Base-by-base conservation (phyloP, 2,888 invertebrate genomes). In the Epinotia brunnichana region DNA sequence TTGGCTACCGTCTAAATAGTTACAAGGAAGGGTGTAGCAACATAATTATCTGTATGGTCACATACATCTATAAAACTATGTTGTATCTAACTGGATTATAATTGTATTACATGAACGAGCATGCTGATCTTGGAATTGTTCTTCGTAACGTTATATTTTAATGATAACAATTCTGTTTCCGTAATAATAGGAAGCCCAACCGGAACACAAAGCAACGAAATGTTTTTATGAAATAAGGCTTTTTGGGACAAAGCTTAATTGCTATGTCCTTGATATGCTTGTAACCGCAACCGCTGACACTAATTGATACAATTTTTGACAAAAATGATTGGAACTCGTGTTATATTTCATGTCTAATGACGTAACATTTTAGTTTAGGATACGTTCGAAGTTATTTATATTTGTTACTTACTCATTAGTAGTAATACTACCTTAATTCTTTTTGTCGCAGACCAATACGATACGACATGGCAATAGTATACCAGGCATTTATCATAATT, bases 301-400 rank as follows among this genome's bases (percentile, higher is more conserved):
- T 62, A 48, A 62, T 62, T 62, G 62, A 48, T 17, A 62, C 44
- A 62, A 48, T 44, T 4, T 44, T 61, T 7, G 44, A 5, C 24
- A 62, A 48, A 62, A 44, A 15, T 59, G 17, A 59, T 41, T 61
- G 1, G 21, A 15, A 19, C 21, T 44, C 41, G 41, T 61, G 61
- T 61, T 44, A 44, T 61, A 1, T 41, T 41, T 41, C 7, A 5
- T 19, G 17, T 60, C 24, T 60, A 41, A 60, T 39, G 60, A 41
- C 9, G 7, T 4, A 13, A 15, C 10, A 29, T 57, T 9, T 29
- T 57, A 29, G 39, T 9, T 35, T n/a, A 3, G n/a, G 10, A 35
- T 39, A 39, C 0, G 39, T 3, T 56, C 5, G n/a, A 7, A 48
- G 48, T 3, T n/a, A 15, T n/a, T 5, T n/a, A 13, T 13, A 3